Conservation (phyloP, 1,140 invertebrate species). For the Dendroctonus ponderosae region DNA sequence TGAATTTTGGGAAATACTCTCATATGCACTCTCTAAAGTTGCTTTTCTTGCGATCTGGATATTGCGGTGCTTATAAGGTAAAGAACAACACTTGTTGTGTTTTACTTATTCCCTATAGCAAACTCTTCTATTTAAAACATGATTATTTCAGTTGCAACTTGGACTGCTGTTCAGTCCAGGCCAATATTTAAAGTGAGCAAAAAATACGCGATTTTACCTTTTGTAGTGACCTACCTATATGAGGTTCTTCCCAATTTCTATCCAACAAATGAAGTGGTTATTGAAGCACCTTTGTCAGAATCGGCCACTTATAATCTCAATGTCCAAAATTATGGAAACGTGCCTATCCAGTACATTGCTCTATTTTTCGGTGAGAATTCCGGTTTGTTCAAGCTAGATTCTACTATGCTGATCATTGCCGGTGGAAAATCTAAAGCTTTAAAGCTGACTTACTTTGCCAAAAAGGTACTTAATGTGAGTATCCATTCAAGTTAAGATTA, state of each 20-base stretch:
- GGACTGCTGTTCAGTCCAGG: too few relatives aligned
- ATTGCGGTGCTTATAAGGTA: too few relatives aligned
- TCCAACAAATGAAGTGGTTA: slow-evolving; percentile 40
- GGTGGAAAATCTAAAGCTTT: slow-evolving; percentile 36
- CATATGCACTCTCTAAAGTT: too few relatives aligned
- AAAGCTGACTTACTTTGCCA: slow-evolving; percentile 35
- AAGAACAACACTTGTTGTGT: too few relatives aligned
- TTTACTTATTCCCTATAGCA: not conserved
- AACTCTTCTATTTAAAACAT: not conserved
- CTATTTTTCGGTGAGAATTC: slow-evolving; percentile 39
- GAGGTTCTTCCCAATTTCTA: slow-evolving; percentile 46
- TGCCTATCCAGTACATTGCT: slow-evolving; percentile 32
- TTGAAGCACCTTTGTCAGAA: slow-evolving; percentile 36
- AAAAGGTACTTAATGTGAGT: slow-evolving; percentile 20
- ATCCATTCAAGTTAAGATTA: not conserved
- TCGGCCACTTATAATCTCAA: slow-evolving; percentile 17
- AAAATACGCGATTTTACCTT: slow-evolving; percentile 1
- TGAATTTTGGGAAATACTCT: too few relatives aligned
- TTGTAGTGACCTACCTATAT: slow-evolving; percentile 47
- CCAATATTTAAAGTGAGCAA: not conserved
- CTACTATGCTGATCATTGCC: slow-evolving; percentile 17
- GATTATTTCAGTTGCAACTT: not conserved
- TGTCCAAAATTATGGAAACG: slow-evolving; percentile 36
- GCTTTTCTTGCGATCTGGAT: too few relatives aligned
- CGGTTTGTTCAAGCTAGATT: slow-evolving; percentile 38